phyloP scores from a whole-genome alignment of 2,113 vertebrate species.

The Xyliphius kryptos region DNA sequence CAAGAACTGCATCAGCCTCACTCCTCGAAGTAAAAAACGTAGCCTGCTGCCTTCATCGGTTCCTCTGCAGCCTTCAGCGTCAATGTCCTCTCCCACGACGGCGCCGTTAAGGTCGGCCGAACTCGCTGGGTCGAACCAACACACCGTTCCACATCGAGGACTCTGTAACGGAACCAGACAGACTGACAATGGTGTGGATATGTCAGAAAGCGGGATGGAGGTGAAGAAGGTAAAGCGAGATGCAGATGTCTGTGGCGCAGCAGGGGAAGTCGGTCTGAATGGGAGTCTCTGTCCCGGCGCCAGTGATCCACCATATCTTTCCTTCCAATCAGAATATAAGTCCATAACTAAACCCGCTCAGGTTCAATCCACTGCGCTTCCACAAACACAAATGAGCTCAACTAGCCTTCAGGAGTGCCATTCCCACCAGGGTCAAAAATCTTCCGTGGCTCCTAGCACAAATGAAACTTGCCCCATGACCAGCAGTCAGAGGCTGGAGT shows the following conservation, averaged over 20 bases:
- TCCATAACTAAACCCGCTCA: slow-evolving; percentile 24
- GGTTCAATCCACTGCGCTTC: slow-evolving; percentile 33
- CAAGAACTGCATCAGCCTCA: slow-evolving; percentile 66
- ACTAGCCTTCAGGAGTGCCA: slow-evolving; percentile 29
- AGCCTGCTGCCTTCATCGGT: slow-evolving; percentile 62
- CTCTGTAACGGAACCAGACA: slow-evolving; percentile 56
- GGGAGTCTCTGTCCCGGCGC: no score
- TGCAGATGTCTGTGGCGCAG: slow-evolving; percentile 45
- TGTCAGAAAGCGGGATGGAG: slow-evolving; percentile 57
- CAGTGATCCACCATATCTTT: no score
- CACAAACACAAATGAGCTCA: slow-evolving; percentile 29
- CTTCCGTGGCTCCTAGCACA: slow-evolving; percentile 13
- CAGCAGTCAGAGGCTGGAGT: slow-evolving; percentile 47
- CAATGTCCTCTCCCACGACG: slow-evolving; percentile 31
- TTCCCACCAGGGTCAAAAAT: slow-evolving; percentile 3
- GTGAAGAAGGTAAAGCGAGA: slow-evolving; percentile 78
- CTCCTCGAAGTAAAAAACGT: slow-evolving; percentile 85
- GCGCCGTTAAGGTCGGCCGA: slow-evolving; percentile 33
- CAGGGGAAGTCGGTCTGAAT: slow-evolving; percentile 51
- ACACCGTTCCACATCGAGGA: slow-evolving; percentile 46
- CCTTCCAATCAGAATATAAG: no score
- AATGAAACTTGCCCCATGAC: slow-evolving; percentile 31
- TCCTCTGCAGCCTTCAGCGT: slow-evolving; percentile 46
- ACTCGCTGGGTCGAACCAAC: slow-evolving; percentile 29
- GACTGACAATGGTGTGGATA: slow-evolving; percentile 53